Conservation (phyloP, 2,113 vertebrate genomes). For the Tonatia bakeri region DNA sequence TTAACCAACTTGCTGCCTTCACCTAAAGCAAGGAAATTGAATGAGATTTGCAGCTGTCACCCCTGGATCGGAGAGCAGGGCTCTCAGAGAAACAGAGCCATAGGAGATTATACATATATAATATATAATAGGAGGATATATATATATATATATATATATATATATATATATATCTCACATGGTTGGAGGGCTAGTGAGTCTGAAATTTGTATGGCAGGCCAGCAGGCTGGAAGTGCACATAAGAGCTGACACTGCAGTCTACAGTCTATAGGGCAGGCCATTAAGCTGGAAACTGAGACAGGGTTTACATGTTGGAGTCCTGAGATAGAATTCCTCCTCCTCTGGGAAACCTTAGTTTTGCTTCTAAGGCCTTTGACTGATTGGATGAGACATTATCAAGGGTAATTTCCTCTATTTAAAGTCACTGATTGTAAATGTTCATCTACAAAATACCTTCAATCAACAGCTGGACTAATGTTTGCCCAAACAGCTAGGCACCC, state of each 20-base stretch:
- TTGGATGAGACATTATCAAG: background rate
- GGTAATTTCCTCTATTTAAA: background rate
- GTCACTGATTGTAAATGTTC: background rate
- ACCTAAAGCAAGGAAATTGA: background rate
- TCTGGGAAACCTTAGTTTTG: background rate
- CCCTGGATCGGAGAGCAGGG: background rate
- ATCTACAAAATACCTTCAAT: background rate
- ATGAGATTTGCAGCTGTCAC: background rate
- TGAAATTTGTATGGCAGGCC: background rate
- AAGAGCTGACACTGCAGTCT: background rate
- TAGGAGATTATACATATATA: too few relatives aligned
- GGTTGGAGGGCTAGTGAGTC: accelerated
- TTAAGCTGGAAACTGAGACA: background rate
- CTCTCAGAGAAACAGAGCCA: background rate
- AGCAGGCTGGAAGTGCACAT: background rate
- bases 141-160: too few relatives aligned
- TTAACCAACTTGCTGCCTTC: background rate
- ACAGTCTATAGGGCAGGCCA: background rate
- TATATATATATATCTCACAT: background rate
- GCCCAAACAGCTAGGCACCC: background rate
- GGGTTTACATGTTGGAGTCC: background rate
- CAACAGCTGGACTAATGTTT: background rate
- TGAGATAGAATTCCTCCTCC: background rate
- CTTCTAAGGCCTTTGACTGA: background rate
- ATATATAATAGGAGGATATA: too few relatives aligned